Base-by-base conservation (phyloP, 2,888 invertebrate species). In the Chrysolina haemoptera region DNA sequence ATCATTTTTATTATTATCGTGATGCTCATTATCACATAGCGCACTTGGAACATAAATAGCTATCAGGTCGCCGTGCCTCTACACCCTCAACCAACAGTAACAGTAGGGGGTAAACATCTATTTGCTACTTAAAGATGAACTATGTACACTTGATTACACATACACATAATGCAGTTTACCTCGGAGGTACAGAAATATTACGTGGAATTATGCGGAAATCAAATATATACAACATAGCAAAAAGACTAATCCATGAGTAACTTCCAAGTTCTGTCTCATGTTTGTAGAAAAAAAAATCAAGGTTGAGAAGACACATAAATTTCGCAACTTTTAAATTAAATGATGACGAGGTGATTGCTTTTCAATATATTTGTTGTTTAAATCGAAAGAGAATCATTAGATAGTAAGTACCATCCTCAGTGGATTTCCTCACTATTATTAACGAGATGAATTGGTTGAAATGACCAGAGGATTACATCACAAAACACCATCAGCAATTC, bases 291-390 rank as follows among this genome's bases (percentile, higher is more conserved):
- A 65, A 55, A 70, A 70, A 65, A 55, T 48, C 55, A 65, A 70
- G 70, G 70, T 46, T 40, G 50, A 0, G 59, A 70, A 70, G 65
- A 70, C 59, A 55, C 10, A 70, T 64, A 41, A 27, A 50, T 41
- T 55, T 70, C 22, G 43, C 20, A n/a, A 22, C 5, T 53, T 64
- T 43, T 64, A 64, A 53, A 63, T 65, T 55, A 63, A 70, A 55
- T 40, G 43, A 70, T 70, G 70, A 70, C 65, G 55, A n/a, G 14
- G 12, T 22, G 48, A 55, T 68, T 68, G 20, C 50, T 68, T 41
- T 50, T 66, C 22, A 35, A 27, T 59, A 53, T 6, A 53, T 53
- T 53, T 53, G 43, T 43, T 43, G 43, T 43, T 43, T 14, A 0
- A 22, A 12, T 53, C 20, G 14, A 53, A 53, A 12, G 50, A 10